These are phyloP conservation scores for Lasioglossum pauxillum DNA, from an alignment of 2,888 invertebrate species.

Conservation along the genomic window DNA sequence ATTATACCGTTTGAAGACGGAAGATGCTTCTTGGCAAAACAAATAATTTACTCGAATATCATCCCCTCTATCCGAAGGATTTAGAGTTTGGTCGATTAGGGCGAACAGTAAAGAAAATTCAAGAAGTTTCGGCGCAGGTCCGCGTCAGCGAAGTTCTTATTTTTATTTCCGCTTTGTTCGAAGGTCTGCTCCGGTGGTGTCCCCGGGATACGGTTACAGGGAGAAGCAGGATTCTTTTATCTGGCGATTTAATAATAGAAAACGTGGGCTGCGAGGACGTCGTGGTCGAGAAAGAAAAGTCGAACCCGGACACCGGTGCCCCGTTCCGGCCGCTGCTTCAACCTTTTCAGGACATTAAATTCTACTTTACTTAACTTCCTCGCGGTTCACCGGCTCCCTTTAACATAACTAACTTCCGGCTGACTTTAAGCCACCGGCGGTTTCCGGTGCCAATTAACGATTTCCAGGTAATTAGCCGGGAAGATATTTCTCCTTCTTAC, in stretches of 20 bases:
- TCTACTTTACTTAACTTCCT: slow-evolving; percentile 52
- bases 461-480: slow-evolving; percentile 47
- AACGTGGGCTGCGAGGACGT: slow-evolving; percentile 21
- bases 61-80: neutral
- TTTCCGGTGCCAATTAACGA: slow-evolving; percentile 36
- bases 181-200: neutral
- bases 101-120: neutral
- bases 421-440: slow-evolving; percentile 34
- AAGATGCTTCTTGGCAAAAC: neutral
- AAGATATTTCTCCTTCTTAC: neutral
- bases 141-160: slow-evolving; percentile 6
- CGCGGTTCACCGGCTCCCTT: slow-evolving; percentile 41
- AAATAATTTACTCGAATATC: neutral
- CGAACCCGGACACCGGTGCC: neutral
- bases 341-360: slow-evolving; percentile 56
- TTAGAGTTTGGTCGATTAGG: neutral
- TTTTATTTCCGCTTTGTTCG: slow-evolving; percentile 16
- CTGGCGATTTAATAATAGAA: slow-evolving; percentile 47
- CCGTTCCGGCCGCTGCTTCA: slow-evolving; percentile 33
- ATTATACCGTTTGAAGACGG: neutral
- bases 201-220: slow-evolving; percentile 11
- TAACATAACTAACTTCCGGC: slow-evolving; percentile 42
- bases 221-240: slow-evolving; percentile 18
- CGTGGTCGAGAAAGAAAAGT: slow-evolving; percentile 29
- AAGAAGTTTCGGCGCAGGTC: neutral